Percentiles rank a stretch among this genome's conserved stretches.
Conservation (phyloP, 2,888 invertebrate genomes). For the Timema cristinae region DNA sequence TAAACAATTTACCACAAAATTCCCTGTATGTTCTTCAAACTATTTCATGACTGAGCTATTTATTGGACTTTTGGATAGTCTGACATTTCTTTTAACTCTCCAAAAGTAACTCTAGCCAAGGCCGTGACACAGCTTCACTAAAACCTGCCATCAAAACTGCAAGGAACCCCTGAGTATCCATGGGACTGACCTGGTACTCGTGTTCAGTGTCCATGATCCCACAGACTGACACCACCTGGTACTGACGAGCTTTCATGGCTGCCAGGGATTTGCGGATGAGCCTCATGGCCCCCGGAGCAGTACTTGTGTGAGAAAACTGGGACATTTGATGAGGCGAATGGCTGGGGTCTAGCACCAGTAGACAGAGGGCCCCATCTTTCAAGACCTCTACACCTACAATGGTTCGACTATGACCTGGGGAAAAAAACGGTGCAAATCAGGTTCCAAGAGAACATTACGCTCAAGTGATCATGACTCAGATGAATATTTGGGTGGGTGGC, state of each 20-base stretch:
- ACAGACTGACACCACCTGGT: slow-evolving; percentile 77
- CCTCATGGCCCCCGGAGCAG: slow-evolving; percentile 57
- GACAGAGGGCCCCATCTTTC: slow-evolving; percentile 57
- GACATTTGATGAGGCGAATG: slow-evolving; percentile 77
- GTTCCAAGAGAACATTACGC: not conserved
- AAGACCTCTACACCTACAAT: slow-evolving; percentile 83
- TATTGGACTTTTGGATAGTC: not conserved
- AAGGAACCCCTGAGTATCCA: not conserved
- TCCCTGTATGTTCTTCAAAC: too few relatives aligned
- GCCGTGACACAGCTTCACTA: not conserved
- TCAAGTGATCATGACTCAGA: not conserved
- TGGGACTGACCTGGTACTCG: slow-evolving; percentile 63
- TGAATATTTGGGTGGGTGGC: too few relatives aligned
- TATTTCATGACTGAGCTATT: too few relatives aligned
- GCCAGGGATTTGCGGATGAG: slow-evolving; percentile 68
- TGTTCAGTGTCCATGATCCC: slow-evolving; percentile 68
- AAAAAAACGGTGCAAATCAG: not conserved
- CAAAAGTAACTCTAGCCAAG: not conserved
- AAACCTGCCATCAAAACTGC: not conserved
- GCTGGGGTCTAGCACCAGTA: slow-evolving; percentile 82
- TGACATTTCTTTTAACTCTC: not conserved
- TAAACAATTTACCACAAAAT: too few relatives aligned
- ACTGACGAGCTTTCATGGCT: slow-evolving; percentile 78
- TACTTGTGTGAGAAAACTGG: slow-evolving; percentile 55
- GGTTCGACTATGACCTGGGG: slow-evolving; percentile 78